Evolutionary conservation across 2,113 vertebrate genomes (phyloP), one percentile per base, ranked within the genome.

Genomic region (Ibidorhyncha struthersii): DNA sequence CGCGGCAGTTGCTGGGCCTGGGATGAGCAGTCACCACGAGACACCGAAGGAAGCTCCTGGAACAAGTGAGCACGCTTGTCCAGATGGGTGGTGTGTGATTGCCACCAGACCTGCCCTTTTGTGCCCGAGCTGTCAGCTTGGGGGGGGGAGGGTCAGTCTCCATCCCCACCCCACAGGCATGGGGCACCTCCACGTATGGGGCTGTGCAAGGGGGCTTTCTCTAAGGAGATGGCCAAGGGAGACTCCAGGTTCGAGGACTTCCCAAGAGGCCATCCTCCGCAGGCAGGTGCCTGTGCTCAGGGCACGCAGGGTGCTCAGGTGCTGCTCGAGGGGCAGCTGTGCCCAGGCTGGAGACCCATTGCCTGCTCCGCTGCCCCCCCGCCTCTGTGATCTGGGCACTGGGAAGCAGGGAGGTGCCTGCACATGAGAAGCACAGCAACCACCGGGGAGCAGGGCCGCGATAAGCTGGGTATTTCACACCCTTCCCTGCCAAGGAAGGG

Each of bases 391-490:
- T 56, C 78, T 93, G 79, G 18, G 77, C 16, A 36, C 1, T 56
- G 55, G n/a, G 56, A 52, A 77, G 62, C 45, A 49, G 63, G 84
- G 62, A 90, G 49, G 52, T 4, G 11, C 43, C 81, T 69, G 89
- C 61, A 30, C 62, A 65, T 0, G 13, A 89, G 50, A 40, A 78
- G 76, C 36, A 50, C 40, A 58, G 78, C 36, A 26, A 36, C 80
- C 15, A 1, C 65, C 65, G 49, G 27, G 34, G 59, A 86, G 14
- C 8, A 2, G 47, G 32, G 13, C 50, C 1, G 0, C 0, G 69
- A 96, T 96, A 96, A 97, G 29, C 23, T 10, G 71, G 19, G 47
- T 72, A 89, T 96, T 97, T 96, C 93, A 97, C 95, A 97, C 76
- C 79, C 82, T 90, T 88, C 94, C 56, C 50, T 92, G 93, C 67